These are phyloP conservation scores for Artibeus jamaicensis DNA, from an alignment of 2,797 vertebrate genomes.

Conservation along the genomic window DNA sequence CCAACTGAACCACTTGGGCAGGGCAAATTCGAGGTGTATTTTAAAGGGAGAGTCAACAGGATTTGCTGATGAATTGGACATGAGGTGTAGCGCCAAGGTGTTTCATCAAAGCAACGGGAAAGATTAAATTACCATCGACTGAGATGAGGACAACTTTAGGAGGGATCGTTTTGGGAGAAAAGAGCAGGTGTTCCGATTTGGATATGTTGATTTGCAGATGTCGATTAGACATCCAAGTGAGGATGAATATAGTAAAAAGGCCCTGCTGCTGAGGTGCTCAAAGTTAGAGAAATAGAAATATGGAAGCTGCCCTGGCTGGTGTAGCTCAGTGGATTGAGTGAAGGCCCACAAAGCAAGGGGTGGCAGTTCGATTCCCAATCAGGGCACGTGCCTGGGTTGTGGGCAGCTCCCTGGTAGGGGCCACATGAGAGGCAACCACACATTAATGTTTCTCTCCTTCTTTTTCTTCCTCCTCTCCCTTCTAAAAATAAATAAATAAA, in stretches of 20 bases:
- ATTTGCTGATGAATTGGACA: slow-evolving; percentile 38
- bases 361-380: no score
- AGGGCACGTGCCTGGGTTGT: no score
- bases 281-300: slow-evolving; percentile 16
- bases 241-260: background rate
- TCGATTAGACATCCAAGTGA: background rate
- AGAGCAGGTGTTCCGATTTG: background rate
- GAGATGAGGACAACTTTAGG: background rate
- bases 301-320: background rate
- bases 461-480: no score
- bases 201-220: slow-evolving; percentile 16
- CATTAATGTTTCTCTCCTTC: no score
- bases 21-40: slow-evolving; percentile 6
- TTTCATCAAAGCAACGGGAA: background rate
- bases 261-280: background rate
- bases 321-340: no score
- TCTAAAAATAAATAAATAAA: no score
- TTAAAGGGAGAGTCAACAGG: background rate
- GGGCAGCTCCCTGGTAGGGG: no score
- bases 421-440: no score
- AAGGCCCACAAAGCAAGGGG: no score
- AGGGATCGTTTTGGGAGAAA: background rate
- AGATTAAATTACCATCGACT: slow-evolving; percentile 6
- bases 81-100: background rate
- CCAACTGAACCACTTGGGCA: background rate